Evolutionary conservation across 2,888 invertebrate species (phyloP).

Genomic region (Galeopsomyia nigrocyanea): DNA sequence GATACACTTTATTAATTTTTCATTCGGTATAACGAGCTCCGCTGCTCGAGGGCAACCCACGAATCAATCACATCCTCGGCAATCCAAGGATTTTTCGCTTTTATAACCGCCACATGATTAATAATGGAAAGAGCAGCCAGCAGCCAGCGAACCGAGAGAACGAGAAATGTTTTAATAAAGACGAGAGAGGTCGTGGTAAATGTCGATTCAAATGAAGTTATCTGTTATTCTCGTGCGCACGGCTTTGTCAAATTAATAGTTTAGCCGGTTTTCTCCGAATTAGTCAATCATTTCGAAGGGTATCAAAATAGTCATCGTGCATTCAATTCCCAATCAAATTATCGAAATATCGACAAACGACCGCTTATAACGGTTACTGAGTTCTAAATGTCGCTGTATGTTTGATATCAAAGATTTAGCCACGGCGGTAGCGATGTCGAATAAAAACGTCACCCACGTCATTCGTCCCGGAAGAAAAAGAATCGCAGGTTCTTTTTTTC

Average conservation of each 20-base stretch:
- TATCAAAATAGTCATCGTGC: too few species aligned
- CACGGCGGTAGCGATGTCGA: neutral
- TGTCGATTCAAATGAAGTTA: too few species aligned
- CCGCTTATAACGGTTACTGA: too few species aligned
- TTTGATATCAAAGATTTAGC: too few species aligned
- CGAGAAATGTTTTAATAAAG: too few species aligned
- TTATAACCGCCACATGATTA: slow-evolving; percentile 18
- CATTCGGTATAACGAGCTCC: slow-evolving; percentile 8
- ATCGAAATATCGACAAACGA: too few species aligned
- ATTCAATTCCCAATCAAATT: too few species aligned
- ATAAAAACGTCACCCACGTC: slow-evolving; percentile 32
- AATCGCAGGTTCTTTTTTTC: slow-evolving; percentile 25
- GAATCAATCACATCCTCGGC: slow-evolving; percentile 25
- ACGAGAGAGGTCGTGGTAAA: too few species aligned
- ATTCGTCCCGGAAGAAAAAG: slow-evolving; percentile 18
- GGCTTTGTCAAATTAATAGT: neutral
- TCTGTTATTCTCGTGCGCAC: neutral
- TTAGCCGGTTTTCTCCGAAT: too few species aligned
- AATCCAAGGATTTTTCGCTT: slow-evolving; percentile 13
- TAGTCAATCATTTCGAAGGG: too few species aligned
- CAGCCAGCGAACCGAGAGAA: too few species aligned
- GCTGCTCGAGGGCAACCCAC: neutral
- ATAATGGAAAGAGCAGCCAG: slow-evolving; percentile 2
- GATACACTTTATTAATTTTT: slow-evolving; percentile 35
- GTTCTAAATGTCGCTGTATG: too few species aligned